These are phyloP conservation scores for Drosophila auraria DNA, from an alignment of 1,140 invertebrate species.

Conservation along the genomic window DNA sequence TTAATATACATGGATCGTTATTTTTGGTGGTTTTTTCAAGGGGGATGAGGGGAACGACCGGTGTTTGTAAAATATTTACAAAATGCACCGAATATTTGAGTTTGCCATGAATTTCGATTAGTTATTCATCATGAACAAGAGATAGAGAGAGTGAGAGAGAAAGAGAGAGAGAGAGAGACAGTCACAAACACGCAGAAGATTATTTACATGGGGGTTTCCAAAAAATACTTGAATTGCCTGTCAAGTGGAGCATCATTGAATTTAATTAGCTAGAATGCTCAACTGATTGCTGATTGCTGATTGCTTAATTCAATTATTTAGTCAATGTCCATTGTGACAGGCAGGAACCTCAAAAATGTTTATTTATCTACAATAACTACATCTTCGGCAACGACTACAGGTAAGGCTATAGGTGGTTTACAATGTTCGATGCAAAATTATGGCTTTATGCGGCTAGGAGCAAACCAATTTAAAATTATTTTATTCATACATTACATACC, in stretches of 20 bases:
- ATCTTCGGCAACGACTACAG: slow-evolving; percentile 47
- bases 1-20: slow-evolving; percentile 47
- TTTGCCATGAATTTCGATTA: slow-evolving; percentile 37
- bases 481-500: slow-evolving; percentile 48
- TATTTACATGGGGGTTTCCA: slow-evolving; percentile 37
- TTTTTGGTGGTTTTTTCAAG: slow-evolving; percentile 34
- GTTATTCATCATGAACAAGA: slow-evolving; percentile 26
- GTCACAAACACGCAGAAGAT: slow-evolving; percentile 25
- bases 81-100: slow-evolving; percentile 51
- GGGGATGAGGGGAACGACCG: not conserved
- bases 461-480: slow-evolving; percentile 52
- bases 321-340: slow-evolving; percentile 31
- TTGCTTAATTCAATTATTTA: slow-evolving; percentile 8
- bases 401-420: slow-evolving; percentile 38
- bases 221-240: slow-evolving; percentile 26
- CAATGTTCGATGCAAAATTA: slow-evolving; percentile 33
- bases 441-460: slow-evolving; percentile 48
- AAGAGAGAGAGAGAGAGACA: slow-evolving; percentile 9
- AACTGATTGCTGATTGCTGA: slow-evolving; percentile 3
- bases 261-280: slow-evolving; percentile 17
- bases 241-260: slow-evolving; percentile 45
- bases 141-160: not conserved
- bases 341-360: slow-evolving; percentile 7
- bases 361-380: slow-evolving; percentile 17
- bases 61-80: slow-evolving; percentile 55